Base-by-base conservation (phyloP, 1,140 invertebrate genomes). In the Drosophila bipectinata region DNA sequence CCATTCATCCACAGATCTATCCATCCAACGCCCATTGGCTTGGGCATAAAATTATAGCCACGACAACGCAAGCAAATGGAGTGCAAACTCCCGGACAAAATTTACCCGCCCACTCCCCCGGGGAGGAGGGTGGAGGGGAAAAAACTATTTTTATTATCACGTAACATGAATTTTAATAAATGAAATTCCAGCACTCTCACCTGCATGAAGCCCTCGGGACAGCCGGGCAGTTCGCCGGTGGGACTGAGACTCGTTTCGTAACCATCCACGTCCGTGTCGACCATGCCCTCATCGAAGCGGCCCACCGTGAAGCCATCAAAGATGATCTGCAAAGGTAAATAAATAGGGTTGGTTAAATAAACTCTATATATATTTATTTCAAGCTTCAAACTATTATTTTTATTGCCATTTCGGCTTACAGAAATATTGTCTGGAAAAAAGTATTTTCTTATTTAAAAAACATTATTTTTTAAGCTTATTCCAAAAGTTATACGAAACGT, bases 231-330 rank as follows among this genome's bases (percentile, higher is more conserved):
- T 92, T 92, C 32, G n/a, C 88, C 91, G 24, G 78, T 80, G 24
- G 91, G 79, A 68, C 80, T 92, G 12, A 91, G 75, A 73, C 79
- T 91, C 60, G 88, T 77, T 62, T 92, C 91, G 58, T 88, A 91
- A 58, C 91, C 89, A 67, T 92, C 91, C 59, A 90, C 72, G 69
- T 92, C 91, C 41, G 90, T 75, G 66, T 92, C 91, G 48, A 91
- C 90, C 88, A 92, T 89, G 71, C 91, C 91, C 78, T 92, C 91
- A 52, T 96, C 95, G 80, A 96, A 95, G 45, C 95, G 93, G 0
- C 96, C 96, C 55, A 97, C 94, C 77, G 95, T 95, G 92, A 97
- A 97, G 58, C 95, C 94, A 83, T 97, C 96, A 93, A 97, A 97
- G 55, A 96, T 94, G 28, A 97, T 92, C 94, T 96, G 94, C 21